A percentile compares a stretch with the other conserved stretches of the same genome.
phyloP scores from a whole-genome alignment of 2,888 invertebrate genomes.

The Noctua comes region DNA sequence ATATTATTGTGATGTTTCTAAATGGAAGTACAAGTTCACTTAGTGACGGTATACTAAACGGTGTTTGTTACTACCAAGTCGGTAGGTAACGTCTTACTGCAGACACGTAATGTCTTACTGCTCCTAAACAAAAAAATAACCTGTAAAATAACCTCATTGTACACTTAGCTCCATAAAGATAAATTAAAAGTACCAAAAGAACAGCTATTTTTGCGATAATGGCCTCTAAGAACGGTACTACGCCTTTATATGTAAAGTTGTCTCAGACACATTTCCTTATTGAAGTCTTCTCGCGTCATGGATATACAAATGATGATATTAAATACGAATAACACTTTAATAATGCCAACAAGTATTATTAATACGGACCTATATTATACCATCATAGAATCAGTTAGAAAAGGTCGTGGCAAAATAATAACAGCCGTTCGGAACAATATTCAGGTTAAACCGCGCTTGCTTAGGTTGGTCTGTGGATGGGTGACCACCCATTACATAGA shows the following conservation, averaged over 20 bases:
- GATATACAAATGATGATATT: slow-evolving; percentile 33
- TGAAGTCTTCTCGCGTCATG: slow-evolving; percentile 17
- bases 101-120: not conserved
- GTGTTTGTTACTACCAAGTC: not conserved
- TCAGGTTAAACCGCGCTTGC: not conserved
- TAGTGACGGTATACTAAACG: not conserved
- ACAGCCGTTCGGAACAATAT: not conserved
- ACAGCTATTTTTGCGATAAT: slow-evolving; percentile 41
- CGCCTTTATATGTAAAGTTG: slow-evolving; percentile 48
- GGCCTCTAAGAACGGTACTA: slow-evolving; percentile 29
- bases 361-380: not conserved
- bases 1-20: not conserved
- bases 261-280: slow-evolving; percentile 44
- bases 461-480: not conserved
- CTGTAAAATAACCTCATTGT: not conserved
- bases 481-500: not conserved
- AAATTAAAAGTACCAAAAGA: slow-evolving; percentile 28
- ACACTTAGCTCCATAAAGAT: slow-evolving; percentile 26
- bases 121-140: not conserved
- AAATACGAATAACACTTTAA: slow-evolving; percentile 9
- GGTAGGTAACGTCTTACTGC: not conserved
- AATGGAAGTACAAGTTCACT: not conserved
- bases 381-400: not conserved
- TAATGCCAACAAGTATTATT: not conserved
- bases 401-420: not conserved